Conservation (phyloP, 1,140 invertebrate genomes). For the Drosophila azteca region DNA sequence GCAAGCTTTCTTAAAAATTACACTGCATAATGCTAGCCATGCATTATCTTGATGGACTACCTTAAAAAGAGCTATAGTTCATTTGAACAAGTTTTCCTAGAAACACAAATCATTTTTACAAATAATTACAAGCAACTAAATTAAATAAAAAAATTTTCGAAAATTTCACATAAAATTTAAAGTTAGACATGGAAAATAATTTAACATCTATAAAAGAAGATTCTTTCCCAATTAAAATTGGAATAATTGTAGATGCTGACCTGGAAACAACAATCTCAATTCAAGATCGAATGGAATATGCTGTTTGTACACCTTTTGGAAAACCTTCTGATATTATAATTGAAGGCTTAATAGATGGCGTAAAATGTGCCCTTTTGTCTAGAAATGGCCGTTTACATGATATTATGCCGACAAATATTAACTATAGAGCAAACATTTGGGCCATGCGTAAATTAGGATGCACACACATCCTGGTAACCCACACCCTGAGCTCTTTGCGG, state of each 20-base stretch:
- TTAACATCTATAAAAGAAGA: constrained; percentile 5
- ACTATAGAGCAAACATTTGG: constrained; percentile 98
- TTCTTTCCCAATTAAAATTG: constrained; percentile 87
- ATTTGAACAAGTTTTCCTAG: not conserved
- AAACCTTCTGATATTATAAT: constrained; percentile 92
- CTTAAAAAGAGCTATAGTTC: no score
- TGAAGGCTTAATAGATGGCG: constrained; percentile 89
- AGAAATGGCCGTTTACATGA: constrained; percentile 95
- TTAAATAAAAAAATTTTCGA: constrained; percentile 3
- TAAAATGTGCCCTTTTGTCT: constrained; percentile 91
- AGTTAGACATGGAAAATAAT: constrained; percentile 39
- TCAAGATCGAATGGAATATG: constrained; percentile 87
- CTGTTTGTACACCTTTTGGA: constrained; percentile 93
- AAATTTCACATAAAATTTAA: constrained; percentile 34
- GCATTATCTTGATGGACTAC: no score
- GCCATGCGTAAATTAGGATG: constrained; percentile 94
- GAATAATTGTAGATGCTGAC: constrained; percentile 97
- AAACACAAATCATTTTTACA: not conserved
- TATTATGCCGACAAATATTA: constrained; percentile 90
- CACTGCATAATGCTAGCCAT: no score
- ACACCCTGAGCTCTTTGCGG: constrained; percentile 90
- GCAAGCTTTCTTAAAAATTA: no score
- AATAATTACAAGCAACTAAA: not conserved
- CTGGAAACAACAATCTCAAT: constrained; percentile 93
- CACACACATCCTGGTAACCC: constrained; percentile 93